Evolutionary conservation across 2,113 vertebrate genomes (phyloP), one percentile per base, ranked within the genome.

Genomic region (Chaetodon trifascialis): DNA sequence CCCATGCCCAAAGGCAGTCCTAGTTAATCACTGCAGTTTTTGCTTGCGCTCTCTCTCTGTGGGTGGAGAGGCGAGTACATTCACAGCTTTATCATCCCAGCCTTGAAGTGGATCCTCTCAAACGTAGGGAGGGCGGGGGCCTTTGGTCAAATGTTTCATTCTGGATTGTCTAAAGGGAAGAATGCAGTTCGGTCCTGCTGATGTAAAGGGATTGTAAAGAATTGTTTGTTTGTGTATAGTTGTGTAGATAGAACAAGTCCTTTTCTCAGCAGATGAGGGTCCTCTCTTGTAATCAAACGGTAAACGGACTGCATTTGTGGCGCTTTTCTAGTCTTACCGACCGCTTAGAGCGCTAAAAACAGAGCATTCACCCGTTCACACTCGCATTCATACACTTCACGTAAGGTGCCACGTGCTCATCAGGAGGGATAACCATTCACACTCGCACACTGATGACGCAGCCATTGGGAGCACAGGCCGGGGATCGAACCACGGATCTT

Each of bases 171-270:
- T 86, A 89, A 93, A 93, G 88, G 91, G 91, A 92, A 91, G 68
- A 80, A 54, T 83, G 76, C 75, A 80, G 73, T 91, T 76, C 3
- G 64, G 91, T 90, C 91, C 92, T 94, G 91, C 94, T 94, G 93
- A 94, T 94, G 91, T 93, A 91, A 90, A 94, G 89, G 75, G 88
- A 88, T 79, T 92, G 85, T 93, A 89, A 86, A 83, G 80, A 74
- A 25, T 36, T 58, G 47, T 85, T 60, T 78, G 2, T 89, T 62
- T 89, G 74, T 92, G 88, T 89, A 85, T 78, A 91, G 75, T 44
- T 80, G 86, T 87, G 73, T 82, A 84, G 79, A 81, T 82, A 84
- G 79, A 81, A 64, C 54, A 76, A 79, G 78, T 83, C 70, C 63
- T 76, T 62, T 80, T 75, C 86, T 79, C 59, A 60, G 73, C 23